phyloP scores from a whole-genome alignment of 2,113 vertebrate species.

The Asarcornis scutulata region DNA sequence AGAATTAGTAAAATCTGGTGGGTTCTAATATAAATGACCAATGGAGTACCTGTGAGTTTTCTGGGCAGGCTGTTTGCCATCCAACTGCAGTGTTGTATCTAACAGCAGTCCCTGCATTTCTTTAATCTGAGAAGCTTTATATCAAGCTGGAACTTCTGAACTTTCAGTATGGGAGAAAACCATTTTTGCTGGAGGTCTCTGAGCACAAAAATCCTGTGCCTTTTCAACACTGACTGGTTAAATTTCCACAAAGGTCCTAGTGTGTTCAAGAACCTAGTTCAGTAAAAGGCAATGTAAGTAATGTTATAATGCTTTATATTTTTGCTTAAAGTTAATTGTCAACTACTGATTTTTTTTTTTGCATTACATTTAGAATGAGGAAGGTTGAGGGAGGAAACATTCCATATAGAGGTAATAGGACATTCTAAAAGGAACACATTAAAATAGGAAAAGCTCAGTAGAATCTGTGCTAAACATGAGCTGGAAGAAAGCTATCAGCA shows the following conservation, averaged over 20 bases:
- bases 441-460: conserved; percentile 36
- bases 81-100: neutral
- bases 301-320: conserved; percentile 71
- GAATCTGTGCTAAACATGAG: conserved; percentile 67
- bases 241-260: conserved; percentile 64
- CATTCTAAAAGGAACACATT: conserved; percentile 46
- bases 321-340: conserved; percentile 64
- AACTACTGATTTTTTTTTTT: conserved; percentile 31
- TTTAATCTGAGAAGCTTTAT: conserved; percentile 31
- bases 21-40: conserved; percentile 53
- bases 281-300: conserved; percentile 55
- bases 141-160: conserved; percentile 1
- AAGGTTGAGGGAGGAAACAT: neutral
- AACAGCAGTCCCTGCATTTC: neutral
- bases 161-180: conserved; percentile 9
- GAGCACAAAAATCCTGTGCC: conserved; percentile 76
- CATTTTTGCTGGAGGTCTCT: conserved; percentile 18
- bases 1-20: conserved; percentile 52
- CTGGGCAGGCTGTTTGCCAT: neutral
- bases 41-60: conserved; percentile 30
- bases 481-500: conserved; percentile 69
- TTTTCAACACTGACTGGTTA: conserved; percentile 68
- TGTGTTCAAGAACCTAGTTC: conserved; percentile 60
- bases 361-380: neutral
- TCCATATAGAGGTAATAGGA: conserved; percentile 35